Percentiles rank a stretch among this genome's conserved stretches.
These are phyloP conservation scores for Chaetogeoica ovagalla DNA, from an alignment of 2,888 invertebrate species.

Conservation along the genomic window DNA sequence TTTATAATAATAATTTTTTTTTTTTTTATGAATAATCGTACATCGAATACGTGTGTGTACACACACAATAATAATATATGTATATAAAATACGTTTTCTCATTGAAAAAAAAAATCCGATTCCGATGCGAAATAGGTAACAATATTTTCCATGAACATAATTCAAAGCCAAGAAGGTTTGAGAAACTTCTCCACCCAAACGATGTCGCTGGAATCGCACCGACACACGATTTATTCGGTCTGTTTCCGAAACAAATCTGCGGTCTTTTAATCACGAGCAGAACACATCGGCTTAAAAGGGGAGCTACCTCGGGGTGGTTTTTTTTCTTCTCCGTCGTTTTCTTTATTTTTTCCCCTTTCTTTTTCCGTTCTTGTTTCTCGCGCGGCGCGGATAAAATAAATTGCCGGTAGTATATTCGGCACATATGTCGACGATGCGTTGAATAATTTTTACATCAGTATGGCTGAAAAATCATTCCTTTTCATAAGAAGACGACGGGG, in stretches of 20 bases:
- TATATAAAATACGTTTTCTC: too few species aligned
- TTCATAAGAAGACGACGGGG: constrained; percentile 43
- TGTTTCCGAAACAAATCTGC: constrained; percentile 44
- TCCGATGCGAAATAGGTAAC: constrained; percentile 8
- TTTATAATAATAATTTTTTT: too few species aligned
- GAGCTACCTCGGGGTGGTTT: constrained; percentile 3
- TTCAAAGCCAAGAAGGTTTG: constrained; percentile 24
- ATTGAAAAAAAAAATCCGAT: constrained; percentile 1
- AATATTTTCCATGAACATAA: constrained; percentile 22
- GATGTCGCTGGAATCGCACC: constrained; percentile 32
- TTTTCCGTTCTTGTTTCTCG: neutral
- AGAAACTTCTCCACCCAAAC: constrained; percentile 28
- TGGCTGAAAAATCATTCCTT: constrained; percentile 48
- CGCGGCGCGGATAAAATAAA: constrained; percentile 36
- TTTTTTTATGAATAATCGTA: too few species aligned
- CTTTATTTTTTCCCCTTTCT: neutral
- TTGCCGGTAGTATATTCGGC: constrained; percentile 49
- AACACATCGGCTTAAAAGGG: constrained; percentile 40
- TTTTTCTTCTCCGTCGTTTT: neutral
- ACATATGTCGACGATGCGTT: constrained; percentile 48
- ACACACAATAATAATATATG: too few species aligned
- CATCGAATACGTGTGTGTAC: too few species aligned
- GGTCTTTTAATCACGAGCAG: constrained; percentile 51
- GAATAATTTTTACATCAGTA: constrained; percentile 52
- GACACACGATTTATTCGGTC: constrained; percentile 26